phyloP scores from a whole-genome alignment of 2,113 vertebrate species.

The Dasyprocta punctata region DNA sequence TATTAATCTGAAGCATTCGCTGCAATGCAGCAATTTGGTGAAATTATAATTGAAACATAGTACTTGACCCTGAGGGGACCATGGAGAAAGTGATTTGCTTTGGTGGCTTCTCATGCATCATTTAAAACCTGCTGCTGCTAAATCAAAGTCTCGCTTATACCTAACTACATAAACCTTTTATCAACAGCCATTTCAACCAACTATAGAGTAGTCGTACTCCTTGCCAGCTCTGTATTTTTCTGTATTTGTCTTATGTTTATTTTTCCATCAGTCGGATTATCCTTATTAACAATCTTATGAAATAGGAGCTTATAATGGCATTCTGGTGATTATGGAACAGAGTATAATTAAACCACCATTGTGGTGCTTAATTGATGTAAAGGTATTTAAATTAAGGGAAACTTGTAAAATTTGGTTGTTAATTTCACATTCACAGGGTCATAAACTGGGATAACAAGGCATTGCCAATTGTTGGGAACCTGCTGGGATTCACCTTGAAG shows the following conservation, averaged over 20 bases:
- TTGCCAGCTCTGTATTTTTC: neutral
- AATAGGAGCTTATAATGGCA: neutral
- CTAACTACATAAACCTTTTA: neutral
- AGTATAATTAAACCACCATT: constrained; percentile 35
- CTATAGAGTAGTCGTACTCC: neutral
- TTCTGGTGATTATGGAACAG: neutral
- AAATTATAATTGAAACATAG: constrained; percentile 62
- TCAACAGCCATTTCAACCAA: neutral
- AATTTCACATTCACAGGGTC: neutral
- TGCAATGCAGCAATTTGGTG: neutral
- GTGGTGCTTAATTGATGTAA: neutral
- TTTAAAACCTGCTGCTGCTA: neutral
- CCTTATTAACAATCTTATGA: constrained; percentile 46
- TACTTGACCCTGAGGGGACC: constrained; percentile 31
- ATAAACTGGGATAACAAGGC: constrained; percentile 20
- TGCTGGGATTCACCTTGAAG: neutral
- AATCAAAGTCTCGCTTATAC: constrained; percentile 17
- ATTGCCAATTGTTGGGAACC: neutral
- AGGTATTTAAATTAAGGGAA: constrained; percentile 40
- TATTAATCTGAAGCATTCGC: neutral
- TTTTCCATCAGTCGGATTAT: constrained; percentile 50
- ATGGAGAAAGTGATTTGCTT: neutral
- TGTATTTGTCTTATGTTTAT: neutral
- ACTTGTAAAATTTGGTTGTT: neutral
- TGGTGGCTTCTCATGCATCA: neutral